Evolutionary conservation across 2,797 vertebrate genomes (phyloP).

Genomic region (Crenichthys baileyi): DNA sequence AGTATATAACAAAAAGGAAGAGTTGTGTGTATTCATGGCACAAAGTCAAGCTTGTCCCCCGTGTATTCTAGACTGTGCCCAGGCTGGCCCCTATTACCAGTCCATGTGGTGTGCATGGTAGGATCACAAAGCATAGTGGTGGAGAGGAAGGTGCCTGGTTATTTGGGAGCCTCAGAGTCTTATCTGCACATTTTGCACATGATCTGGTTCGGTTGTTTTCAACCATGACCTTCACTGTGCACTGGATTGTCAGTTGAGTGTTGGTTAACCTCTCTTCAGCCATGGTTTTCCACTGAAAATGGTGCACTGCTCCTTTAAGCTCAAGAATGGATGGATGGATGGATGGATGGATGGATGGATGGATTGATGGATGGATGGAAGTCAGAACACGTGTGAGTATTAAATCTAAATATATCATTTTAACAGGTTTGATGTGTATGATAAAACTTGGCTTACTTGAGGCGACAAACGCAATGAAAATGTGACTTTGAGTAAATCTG

Average conservation of each 20-base stretch:
- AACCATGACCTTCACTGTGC: neutral
- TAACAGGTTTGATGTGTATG: constrained; percentile 5
- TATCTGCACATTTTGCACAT: too few species aligned
- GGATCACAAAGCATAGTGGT: too few species aligned
- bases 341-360: neutral
- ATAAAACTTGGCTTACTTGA: constrained; percentile 10
- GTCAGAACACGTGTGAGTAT: neutral
- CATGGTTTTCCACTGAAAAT: neutral
- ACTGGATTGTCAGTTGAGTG: neutral
- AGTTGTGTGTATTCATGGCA: too few species aligned
- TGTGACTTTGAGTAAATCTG: neutral
- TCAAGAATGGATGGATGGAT: neutral
- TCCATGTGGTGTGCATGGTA: too few species aligned
- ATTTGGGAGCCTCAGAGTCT: too few species aligned
- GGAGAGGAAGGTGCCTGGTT: too few species aligned
- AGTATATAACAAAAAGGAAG: too few species aligned
- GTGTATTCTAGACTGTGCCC: too few species aligned
- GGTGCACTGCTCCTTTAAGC: neutral
- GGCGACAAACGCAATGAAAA: neutral
- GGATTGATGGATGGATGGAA: too few species aligned
- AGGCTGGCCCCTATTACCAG: too few species aligned
- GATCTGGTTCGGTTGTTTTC: too few species aligned
- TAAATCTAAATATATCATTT: constrained; percentile 4
- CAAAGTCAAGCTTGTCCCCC: too few species aligned
- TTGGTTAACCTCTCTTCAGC: neutral